Evolutionary conservation across 2,888 invertebrate species (phyloP).

Genomic region (Ichneumoninae sp.): DNA sequence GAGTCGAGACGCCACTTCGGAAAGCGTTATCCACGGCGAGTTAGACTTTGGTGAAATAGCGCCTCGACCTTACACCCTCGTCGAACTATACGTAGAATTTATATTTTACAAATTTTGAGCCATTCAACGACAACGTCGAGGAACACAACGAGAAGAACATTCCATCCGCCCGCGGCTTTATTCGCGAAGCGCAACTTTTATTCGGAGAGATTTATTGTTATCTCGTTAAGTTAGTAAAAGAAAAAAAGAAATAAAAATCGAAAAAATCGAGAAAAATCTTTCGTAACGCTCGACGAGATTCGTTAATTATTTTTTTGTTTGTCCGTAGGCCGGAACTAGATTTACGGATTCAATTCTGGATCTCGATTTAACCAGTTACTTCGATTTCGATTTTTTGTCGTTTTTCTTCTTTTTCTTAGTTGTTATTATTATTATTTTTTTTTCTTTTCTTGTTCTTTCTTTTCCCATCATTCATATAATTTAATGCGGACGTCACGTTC

Average conservation of each 20-base stretch:
- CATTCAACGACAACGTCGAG: conserved; percentile 4
- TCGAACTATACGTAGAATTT: conserved; percentile 43
- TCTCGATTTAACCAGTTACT: conserved; percentile 16
- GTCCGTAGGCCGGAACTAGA: conserved; percentile 38
- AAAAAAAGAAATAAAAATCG: not conserved
- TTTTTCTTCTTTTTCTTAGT: conserved; percentile 16
- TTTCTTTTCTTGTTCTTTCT: conserved; percentile 18
- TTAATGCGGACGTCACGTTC: conserved; percentile 64
- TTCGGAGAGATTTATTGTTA: not conserved
- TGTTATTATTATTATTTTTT: not conserved
- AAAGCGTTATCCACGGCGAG: conserved; percentile 10
- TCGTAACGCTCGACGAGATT: conserved; percentile 45
- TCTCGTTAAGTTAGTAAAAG: not conserved
- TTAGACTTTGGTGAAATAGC: not conserved
- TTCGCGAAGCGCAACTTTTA: not conserved
- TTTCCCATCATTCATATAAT: conserved; percentile 48
- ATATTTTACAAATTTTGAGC: conserved; percentile 20
- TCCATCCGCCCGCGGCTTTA: not conserved
- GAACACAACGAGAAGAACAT: not conserved
- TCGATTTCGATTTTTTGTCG: conserved; percentile 38
- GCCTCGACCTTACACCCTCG: conserved; percentile 40
- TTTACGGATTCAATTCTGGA: conserved; percentile 28
- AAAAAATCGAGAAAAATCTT: not conserved
- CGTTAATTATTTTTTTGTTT: not conserved
- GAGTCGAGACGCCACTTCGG: conserved; percentile 20